Base-by-base conservation (phyloP, 1,140 invertebrate species). In the Drosophila chauvacae region DNA sequence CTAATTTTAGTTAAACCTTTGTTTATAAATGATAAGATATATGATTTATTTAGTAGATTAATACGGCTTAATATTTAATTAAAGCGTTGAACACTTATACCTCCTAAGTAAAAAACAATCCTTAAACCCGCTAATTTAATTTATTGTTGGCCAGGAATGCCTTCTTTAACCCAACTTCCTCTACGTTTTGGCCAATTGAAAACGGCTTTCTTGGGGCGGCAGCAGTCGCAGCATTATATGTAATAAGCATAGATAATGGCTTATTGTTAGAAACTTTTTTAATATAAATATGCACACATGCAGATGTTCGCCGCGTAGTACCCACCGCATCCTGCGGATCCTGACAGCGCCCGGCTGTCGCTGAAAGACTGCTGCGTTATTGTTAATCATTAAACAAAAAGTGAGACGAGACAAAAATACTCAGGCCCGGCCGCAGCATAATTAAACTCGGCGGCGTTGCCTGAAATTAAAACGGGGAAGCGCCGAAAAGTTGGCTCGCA, bases 301-400 rank as follows among this genome's bases (percentile, higher is more conserved):
- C 66, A 42, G 66, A 80, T 65, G 62, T 63, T 45, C n/a, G 16
- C 48, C 9, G 20, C 53, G 30, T 59, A 23, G 30, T 37, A 55
- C 16, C 51, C 30, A 45, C 37, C 60, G 39, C 73, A 58, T 65
- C 71, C 70, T 63, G 61, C 30, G 59, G n/a, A 50, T 77, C 62
- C 73, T 61, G 64, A 33, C 61, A 59, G 47, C 33, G 47, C 45
- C 72, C 53, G 35, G 28, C 41, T 76, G 50, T 69, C 71, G 44
- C 64, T 56, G 41, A 45, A 70, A 71, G 69, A 35, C 66, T 42
- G 66, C 66, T 42, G 66, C 68, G 80, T 87, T 80, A 83, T 83
- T 87, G 84, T 88, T 87, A 87, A 88, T 88, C 81, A 82, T 77
- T 86, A 76, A 81, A 86, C 78, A 86, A 86, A 86, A 87, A 86